phyloP scores from a whole-genome alignment of 1,140 invertebrate species.

The Tetranychus urticae region DNA sequence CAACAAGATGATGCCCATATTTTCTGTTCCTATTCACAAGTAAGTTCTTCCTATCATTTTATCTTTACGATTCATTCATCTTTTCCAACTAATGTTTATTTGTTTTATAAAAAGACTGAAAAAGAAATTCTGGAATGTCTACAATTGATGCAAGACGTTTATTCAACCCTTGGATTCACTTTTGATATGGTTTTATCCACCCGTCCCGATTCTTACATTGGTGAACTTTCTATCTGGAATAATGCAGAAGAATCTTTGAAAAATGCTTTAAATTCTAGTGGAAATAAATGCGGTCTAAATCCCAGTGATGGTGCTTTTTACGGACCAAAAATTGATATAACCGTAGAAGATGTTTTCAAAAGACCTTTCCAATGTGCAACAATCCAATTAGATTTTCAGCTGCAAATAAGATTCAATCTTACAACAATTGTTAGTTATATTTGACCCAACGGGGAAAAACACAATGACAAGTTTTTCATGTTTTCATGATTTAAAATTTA shows the following conservation, averaged over 20 bases:
- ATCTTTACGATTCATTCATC: background rate
- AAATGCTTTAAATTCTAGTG: conserved; percentile 64
- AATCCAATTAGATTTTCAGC: conserved; percentile 93
- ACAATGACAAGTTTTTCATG: too few relatives aligned
- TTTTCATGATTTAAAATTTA: too few relatives aligned
- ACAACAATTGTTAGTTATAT: too few relatives aligned
- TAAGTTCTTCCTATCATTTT: too few relatives aligned
- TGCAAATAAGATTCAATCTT: conserved; percentile 74
- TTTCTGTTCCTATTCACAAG: conserved; percentile 71
- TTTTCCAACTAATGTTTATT: background rate
- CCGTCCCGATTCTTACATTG: conserved; percentile 80
- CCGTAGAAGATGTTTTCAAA: conserved; percentile 71
- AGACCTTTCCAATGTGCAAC: conserved; percentile 84
- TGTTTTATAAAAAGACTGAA: conserved; percentile 33
- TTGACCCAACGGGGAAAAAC: conserved; percentile 64
- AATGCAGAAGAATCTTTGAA: conserved; percentile 59
- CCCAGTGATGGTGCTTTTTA: conserved; percentile 91
- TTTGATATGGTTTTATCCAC: conserved; percentile 81
- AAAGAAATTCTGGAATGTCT: conserved; percentile 57
- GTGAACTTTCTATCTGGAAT: conserved; percentile 70
- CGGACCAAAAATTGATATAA: conserved; percentile 98
- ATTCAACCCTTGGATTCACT: conserved; percentile 77
- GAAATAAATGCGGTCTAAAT: conserved; percentile 64
- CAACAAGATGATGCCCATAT: conserved; percentile 99
- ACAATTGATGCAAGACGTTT: conserved; percentile 66